Evolutionary conservation across 1,140 invertebrate genomes (phyloP), one percentile per base, ranked within the genome.

Genomic region (Zophobas morio): DNA sequence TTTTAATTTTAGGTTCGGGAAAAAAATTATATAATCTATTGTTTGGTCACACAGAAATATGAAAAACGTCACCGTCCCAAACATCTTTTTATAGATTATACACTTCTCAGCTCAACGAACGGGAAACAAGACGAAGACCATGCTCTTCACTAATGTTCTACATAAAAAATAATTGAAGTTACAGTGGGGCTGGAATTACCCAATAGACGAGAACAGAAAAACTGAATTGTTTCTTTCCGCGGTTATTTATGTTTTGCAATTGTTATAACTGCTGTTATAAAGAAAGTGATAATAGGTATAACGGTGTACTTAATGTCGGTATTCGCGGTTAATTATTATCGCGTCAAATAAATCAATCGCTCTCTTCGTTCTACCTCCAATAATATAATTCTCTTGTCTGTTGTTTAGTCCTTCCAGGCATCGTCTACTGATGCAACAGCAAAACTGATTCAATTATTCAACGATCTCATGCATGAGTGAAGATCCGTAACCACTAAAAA

Each of bases 121-220:
- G 20, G 20, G 20, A 20, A 20, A 20, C 20, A 20, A 20, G 20
- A 20, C 20, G 20, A 20, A 20, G 20, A 20, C 20, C 20, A 20
- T 20, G 20, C 20, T 20, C 20, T 20, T 54, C 6, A 5, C 35
- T 34, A 54, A 33, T 32, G 53, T 54, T 54, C 1, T 54, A 6
- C 53, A 32, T 3, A 54, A 1, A 34, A 6, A 54, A 33, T 33
- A 54, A 54, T 33, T 54, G 53, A 54, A 54, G 33, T 34, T 54
- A 34, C 35, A 54, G 20, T 5, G 33, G 53, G 4, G 35, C n/a
- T 51, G n/a, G 33, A 51, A 54, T 54, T 54, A 34, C 35, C 53
- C 35, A 54, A 54, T 34, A 54, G 53, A 54, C 53, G 53, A 54
- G 53, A 54, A 34, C 8, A 39, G 36, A 60, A 60, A 39, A 53